These are phyloP conservation scores for Thunnus maccoyii DNA, from an alignment of 2,113 vertebrate genomes.

Conservation along the genomic window DNA sequence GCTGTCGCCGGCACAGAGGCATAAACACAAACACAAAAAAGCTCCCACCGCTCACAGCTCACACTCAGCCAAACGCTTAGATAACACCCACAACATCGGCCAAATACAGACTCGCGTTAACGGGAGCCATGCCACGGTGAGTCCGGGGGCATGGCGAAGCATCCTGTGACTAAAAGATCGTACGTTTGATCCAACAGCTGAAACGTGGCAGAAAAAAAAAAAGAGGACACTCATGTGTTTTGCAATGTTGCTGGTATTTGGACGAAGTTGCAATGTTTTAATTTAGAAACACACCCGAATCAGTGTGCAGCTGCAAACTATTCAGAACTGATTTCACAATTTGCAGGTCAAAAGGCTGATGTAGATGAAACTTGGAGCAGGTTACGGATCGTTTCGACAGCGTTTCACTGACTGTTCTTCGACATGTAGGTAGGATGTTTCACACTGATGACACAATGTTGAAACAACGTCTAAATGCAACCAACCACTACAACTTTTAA, in stretches of 20 bases:
- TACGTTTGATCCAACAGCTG: constrained; percentile 6
- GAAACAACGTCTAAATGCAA: too few species aligned
- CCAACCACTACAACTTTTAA: too few species aligned
- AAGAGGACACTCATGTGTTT: background rate
- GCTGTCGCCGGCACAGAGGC: background rate
- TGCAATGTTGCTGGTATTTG: background rate
- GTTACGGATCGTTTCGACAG: too few species aligned
- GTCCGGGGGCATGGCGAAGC: background rate
- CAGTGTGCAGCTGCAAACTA: too few species aligned
- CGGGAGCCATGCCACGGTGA: constrained; percentile 25
- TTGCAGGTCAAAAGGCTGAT: too few species aligned
- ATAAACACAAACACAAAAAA: background rate
- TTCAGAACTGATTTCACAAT: too few species aligned
- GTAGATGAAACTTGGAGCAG: too few species aligned
- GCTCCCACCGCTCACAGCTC: constrained; percentile 2
- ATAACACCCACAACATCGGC: background rate
- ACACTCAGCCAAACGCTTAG: constrained; percentile 13
- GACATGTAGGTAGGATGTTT: too few species aligned
- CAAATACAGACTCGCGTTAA: background rate
- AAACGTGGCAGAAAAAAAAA: background rate
- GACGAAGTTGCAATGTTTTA: background rate
- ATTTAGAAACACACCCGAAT: too few species aligned
- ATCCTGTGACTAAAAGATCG: background rate
- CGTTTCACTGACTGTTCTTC: too few species aligned
- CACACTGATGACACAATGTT: too few species aligned